Base-by-base conservation (phyloP, 2,113 vertebrate genomes). In the Morone chrysops region DNA sequence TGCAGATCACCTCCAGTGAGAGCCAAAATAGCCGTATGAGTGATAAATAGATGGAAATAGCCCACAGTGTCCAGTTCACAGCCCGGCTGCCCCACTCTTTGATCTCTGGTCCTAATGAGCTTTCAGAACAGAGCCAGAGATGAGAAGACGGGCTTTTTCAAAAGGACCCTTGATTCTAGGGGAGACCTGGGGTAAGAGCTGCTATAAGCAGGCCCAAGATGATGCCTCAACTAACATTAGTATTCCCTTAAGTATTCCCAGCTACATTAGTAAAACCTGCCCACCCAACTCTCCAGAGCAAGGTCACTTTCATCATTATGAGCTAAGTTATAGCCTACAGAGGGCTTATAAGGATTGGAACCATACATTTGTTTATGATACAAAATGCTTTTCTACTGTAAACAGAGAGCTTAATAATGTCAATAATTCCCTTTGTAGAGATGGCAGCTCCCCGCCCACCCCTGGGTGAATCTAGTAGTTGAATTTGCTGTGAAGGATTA, bases 21-120 rank as follows among this genome's bases (percentile, higher is more conserved):
- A 76, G 86, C 87, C 87, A 90, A 90, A 91, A 91, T 88, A 83
- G 83, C 89, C 22, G 54, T 76, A 54, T 81, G 85, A 85, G 79
- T 84, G 84, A 85, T 93, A 90, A 92, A 90, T 87, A 87, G 88
- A 92, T 93, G 74, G 81, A 90, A 93, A 86, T 88, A 86, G 89
- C 91, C 87, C 66, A 80, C 81, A 85, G 93, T 85, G 84, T 90
- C 88, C 91, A 85, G 90, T 92, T 92, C 90, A 78, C 79, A 82
- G 84, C 88, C 90, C 61, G 20, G 56, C 65, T 81, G 80, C 90
- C 90, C 85, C 59, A n/a, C 63, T 83, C 94, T 94, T 94, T 94
- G 88, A 94, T 94, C 92, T 91, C 65, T 75, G 82, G 65, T 82
- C 90, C 92, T 95, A 95, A 95, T 94, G 92, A 95, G 92, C 84